Base-by-base conservation (phyloP, 2,113 vertebrate genomes). In the Scophthalmus maximus region DNA sequence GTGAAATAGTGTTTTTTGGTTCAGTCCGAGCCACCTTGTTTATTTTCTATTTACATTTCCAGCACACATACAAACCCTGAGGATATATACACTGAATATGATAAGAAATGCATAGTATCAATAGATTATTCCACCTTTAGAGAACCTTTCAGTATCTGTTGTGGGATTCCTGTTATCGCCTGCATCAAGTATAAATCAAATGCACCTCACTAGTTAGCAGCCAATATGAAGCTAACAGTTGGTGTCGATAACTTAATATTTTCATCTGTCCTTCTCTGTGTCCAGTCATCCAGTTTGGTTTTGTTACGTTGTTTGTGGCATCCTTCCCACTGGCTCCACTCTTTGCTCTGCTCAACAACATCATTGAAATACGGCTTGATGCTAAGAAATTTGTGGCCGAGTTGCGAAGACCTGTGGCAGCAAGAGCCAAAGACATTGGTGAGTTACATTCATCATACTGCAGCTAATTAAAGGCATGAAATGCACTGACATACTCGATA, bases 221-320 rank as follows among this genome's bases (percentile, higher is more conserved):
- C 4, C 10, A 25, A 14, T 9, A 15, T 44, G n/a, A 44, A 59
- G 23, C 11, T 34, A 6, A 46, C 6, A 22, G 23, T n/a, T 22
- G n/a, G 9, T 38, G 2, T 11, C 44, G n/a, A 61, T 63, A 40
- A 47, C 20, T 47, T 47, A 29, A 52, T 55, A 30, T 46, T 1
- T 65, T 23, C 1, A 25, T 52, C 1, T 69, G 2, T 82, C 6
- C 64, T 57, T 6, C 57, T 71, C 36, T 79, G 72, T 68, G 59
- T 79, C 12, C 91, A 99, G 98, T 99, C 78, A 99, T 99, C 90
- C 98, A 99, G 93, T 99, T 99, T 83, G 98, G 98, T 5, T 99
- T 99, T 47, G 98, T 99, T n/a, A 99, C 98, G 8, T 60, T 99
- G 83, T 99, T 99, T 0, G 98, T 99, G 25, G 98, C 98, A 0